Conservation (phyloP, 2,113 vertebrate species). For the Laticauda colubrina region DNA sequence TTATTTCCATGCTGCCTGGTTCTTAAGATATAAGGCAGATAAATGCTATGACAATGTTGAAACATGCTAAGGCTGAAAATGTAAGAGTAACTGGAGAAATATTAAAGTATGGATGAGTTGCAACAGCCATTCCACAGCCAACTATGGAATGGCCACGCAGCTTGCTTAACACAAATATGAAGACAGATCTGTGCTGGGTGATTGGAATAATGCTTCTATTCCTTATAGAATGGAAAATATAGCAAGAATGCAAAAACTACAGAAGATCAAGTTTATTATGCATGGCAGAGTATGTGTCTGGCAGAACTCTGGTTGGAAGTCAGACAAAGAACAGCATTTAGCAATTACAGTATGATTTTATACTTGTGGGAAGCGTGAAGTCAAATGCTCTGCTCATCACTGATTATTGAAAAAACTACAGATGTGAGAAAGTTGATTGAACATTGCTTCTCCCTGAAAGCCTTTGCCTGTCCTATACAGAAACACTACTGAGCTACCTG, state of each 20-base stretch:
- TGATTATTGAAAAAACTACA: background rate
- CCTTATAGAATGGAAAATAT: background rate
- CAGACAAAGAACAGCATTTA: background rate
- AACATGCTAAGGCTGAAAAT: background rate
- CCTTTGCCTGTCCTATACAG: background rate
- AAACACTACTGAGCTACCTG: background rate
- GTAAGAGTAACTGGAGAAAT: background rate
- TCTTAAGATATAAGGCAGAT: background rate
- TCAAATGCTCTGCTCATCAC: background rate
- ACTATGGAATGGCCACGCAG: background rate
- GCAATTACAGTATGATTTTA: background rate
- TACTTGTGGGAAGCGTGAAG: background rate
- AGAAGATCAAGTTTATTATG: background rate
- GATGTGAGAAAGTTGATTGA: background rate
- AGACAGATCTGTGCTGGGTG: background rate
- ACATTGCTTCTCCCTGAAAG: background rate
- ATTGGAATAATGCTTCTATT: background rate
- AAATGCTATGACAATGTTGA: background rate
- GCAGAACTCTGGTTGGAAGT: background rate
- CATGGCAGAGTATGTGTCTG: background rate
- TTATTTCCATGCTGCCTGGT: background rate
- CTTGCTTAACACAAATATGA: background rate
- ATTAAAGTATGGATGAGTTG: background rate
- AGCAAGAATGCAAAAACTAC: background rate
- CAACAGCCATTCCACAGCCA: background rate